These are phyloP conservation scores for Drosophila monieri DNA, from an alignment of 2,888 invertebrate genomes.

Conservation along the genomic window DNA sequence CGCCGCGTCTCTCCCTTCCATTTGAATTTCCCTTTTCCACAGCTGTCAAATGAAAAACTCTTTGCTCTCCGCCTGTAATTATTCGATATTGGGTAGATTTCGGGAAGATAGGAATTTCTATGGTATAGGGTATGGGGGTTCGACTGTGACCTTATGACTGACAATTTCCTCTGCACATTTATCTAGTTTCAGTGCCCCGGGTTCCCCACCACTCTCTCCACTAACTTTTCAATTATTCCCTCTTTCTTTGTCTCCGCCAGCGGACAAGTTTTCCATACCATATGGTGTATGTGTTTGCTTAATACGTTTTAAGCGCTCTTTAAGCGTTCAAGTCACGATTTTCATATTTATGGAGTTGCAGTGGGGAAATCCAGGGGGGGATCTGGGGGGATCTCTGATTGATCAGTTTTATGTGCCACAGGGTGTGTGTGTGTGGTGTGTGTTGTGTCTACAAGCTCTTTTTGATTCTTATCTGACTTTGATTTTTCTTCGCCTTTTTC, in stretches of 20 bases:
- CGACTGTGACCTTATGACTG: constrained; percentile 71
- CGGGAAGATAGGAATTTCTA: constrained; percentile 41
- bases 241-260: constrained; percentile 42
- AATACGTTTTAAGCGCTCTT: constrained; percentile 79
- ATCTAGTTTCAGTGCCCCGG: constrained; percentile 26
- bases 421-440: constrained; percentile 20
- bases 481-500: constrained; percentile 57
- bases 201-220: no score
- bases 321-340: constrained; percentile 81
- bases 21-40: constrained; percentile 47
- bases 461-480: constrained; percentile 66
- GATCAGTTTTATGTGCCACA: constrained; percentile 58
- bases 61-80: constrained; percentile 57
- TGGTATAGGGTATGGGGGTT: constrained; percentile 35
- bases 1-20: constrained; percentile 10
- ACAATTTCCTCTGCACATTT: constrained; percentile 73
- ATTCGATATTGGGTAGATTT: constrained; percentile 43
- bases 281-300: constrained; percentile 55
- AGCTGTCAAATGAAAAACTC: constrained; percentile 62
- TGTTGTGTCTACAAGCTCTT: constrained; percentile 36
- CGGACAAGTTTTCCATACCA: constrained; percentile 74
- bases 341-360: constrained; percentile 69
- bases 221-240: constrained; percentile 73
- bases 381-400: constrained; percentile 55
- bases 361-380: constrained; percentile 3